Evolutionary conservation across 1,140 invertebrate genomes (phyloP).

Genomic region (Cydia fagiglandana): DNA sequence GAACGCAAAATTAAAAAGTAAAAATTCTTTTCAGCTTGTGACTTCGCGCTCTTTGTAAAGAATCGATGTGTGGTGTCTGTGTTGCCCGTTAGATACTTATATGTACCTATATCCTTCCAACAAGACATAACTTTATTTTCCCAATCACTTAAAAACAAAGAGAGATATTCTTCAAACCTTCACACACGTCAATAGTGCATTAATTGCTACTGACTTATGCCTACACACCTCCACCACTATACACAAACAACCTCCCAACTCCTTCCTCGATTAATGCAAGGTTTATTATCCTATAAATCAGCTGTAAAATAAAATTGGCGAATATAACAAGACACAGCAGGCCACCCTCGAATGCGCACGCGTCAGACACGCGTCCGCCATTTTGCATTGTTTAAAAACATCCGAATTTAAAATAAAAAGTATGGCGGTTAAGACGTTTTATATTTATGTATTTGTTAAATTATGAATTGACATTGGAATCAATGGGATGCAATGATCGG

Average conservation of each 20-base stretch:
- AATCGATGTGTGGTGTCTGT: too few species aligned
- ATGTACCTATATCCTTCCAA: too few species aligned
- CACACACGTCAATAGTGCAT: neutral
- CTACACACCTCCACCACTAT: neutral
- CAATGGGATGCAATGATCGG: neutral
- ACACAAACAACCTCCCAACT: neutral
- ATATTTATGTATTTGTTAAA: neutral
- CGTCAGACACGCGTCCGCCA: neutral
- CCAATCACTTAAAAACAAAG: neutral
- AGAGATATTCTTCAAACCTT: neutral
- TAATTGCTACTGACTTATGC: neutral
- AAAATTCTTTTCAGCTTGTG: too few species aligned
- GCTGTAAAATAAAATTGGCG: neutral
- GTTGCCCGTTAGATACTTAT: too few species aligned
- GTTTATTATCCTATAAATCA: neutral
- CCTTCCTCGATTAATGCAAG: neutral
- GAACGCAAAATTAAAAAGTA: too few species aligned
- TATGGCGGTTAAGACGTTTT: neutral
- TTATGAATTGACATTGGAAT: slow-evolving; percentile 3
- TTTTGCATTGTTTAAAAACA: neutral
- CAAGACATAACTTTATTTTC: neutral
- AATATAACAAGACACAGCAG: slow-evolving; percentile 4
- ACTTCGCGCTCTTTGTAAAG: too few species aligned
- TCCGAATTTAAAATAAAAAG: neutral
- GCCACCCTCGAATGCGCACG: slow-evolving; percentile 9